A percentile compares a stretch with the other conserved stretches of the same genome.
Conservation (phyloP, 2,113 vertebrate species). For the Laticauda colubrina region DNA sequence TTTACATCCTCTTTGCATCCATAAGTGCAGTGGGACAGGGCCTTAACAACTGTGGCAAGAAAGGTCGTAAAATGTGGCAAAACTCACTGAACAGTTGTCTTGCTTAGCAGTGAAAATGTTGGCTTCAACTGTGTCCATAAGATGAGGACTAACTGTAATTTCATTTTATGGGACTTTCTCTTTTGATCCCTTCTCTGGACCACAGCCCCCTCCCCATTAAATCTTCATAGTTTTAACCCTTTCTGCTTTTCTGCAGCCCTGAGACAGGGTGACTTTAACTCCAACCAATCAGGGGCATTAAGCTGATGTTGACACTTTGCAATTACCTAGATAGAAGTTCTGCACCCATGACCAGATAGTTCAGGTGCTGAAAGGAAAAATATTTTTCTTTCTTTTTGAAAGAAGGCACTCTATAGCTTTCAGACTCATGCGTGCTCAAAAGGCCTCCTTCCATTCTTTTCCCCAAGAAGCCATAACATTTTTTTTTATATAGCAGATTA, state of each 20-base stretch:
- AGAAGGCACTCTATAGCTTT: background rate
- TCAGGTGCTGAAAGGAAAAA: slow-evolving; percentile 8
- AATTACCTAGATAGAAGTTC: background rate
- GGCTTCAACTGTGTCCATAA: too few species aligned
- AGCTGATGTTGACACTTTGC: background rate
- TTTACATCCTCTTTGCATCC: too few species aligned
- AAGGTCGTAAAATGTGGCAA: too few species aligned
- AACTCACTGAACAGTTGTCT: too few species aligned
- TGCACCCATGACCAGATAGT: background rate
- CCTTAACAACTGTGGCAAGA: too few species aligned
- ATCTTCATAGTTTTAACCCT: background rate
- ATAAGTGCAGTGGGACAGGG: too few species aligned
- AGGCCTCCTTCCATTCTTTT: slow-evolving; percentile 22
- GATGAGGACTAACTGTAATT: background rate
- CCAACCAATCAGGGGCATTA: background rate
- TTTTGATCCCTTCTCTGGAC: background rate
- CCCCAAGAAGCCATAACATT: slow-evolving; percentile 24
- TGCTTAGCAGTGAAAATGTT: too few species aligned
- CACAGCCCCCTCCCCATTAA: background rate
- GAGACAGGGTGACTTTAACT: background rate
- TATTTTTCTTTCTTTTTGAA: slow-evolving; percentile 14
- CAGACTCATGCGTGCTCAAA: background rate
- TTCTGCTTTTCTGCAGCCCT: background rate
- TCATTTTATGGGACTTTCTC: background rate
- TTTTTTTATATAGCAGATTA: slow-evolving; percentile 20